These are phyloP conservation scores for Lagocephalus sceleratus DNA, from an alignment of 2,797 vertebrate species.

Conservation along the genomic window DNA sequence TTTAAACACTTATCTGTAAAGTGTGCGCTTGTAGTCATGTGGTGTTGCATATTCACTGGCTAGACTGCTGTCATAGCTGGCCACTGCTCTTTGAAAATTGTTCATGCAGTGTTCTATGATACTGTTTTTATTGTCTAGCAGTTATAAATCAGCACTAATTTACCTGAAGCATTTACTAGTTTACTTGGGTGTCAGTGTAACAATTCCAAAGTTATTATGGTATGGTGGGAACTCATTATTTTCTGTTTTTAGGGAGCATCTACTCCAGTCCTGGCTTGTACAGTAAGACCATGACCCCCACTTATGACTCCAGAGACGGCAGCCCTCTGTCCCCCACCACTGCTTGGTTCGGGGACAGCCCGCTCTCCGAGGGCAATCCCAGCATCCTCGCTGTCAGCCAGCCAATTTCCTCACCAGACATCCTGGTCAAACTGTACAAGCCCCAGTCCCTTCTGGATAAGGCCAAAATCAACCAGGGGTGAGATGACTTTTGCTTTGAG, in stretches of 20 bases:
- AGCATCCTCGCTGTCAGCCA: conserved; percentile 97
- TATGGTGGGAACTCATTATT: background rate
- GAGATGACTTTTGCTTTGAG: conserved; percentile 57
- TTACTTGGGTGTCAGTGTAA: background rate
- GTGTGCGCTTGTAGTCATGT: conserved; percentile 46
- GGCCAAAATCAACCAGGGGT: conserved; percentile 99
- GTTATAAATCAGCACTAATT: conserved; percentile 22
- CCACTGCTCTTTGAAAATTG: conserved; percentile 17
- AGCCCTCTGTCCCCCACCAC: conserved; percentile 96
- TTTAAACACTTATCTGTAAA: conserved; percentile 54
- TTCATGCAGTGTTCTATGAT: conserved; percentile 13
- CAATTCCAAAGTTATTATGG: background rate
- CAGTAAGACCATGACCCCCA: conserved; percentile 99
- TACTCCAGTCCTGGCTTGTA: conserved; percentile 98
- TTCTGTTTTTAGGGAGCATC: conserved; percentile 86
- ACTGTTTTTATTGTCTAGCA: conserved; percentile 20
- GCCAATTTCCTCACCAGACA: conserved; percentile 92
- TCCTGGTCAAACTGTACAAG: conserved; percentile 96
- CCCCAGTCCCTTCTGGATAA: conserved; percentile 96
- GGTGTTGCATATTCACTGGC: conserved; percentile 40
- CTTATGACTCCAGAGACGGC: conserved; percentile 95
- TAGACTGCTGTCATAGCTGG: conserved; percentile 46
- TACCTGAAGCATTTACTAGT: background rate
- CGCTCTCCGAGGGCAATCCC: conserved; percentile 96
- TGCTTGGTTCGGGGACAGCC: conserved; percentile 98